Conservation (phyloP, 2,113 vertebrate genomes). For the Stictonetta naevosa region DNA sequence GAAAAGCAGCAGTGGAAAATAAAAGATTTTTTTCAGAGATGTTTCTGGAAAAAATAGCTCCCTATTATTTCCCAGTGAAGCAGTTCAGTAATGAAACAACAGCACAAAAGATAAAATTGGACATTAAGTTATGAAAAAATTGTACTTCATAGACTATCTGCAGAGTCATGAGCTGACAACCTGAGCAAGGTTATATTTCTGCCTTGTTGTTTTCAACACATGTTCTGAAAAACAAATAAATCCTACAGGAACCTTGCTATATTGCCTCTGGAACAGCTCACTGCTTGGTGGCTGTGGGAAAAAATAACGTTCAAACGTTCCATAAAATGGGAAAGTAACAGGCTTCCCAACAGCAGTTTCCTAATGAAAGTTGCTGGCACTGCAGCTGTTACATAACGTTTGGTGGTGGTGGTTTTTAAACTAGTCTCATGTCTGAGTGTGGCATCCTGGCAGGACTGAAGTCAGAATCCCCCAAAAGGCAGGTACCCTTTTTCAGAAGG, state of each 20-base stretch:
- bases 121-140: neutral
- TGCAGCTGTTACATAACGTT: neutral
- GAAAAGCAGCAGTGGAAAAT: neutral
- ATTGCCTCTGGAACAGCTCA: neutral
- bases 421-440: neutral
- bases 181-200: neutral
- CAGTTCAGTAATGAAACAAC: neutral
- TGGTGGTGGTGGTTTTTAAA: neutral
- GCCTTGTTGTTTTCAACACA: neutral
- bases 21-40: neutral
- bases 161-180: neutral
- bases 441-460: neutral
- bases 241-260: neutral
- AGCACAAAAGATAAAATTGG: neutral
- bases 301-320: neutral
- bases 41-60: neutral
- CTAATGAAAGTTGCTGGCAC: neutral
- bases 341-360: neutral
- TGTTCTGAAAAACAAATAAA: neutral
- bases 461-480: neutral
- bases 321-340: neutral
- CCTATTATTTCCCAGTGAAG: neutral
- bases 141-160: neutral
- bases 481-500: neutral
- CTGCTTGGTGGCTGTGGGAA: neutral